Conservation (phyloP, 2,797 vertebrate genomes). For the Buphagus erythrorhynchus region DNA sequence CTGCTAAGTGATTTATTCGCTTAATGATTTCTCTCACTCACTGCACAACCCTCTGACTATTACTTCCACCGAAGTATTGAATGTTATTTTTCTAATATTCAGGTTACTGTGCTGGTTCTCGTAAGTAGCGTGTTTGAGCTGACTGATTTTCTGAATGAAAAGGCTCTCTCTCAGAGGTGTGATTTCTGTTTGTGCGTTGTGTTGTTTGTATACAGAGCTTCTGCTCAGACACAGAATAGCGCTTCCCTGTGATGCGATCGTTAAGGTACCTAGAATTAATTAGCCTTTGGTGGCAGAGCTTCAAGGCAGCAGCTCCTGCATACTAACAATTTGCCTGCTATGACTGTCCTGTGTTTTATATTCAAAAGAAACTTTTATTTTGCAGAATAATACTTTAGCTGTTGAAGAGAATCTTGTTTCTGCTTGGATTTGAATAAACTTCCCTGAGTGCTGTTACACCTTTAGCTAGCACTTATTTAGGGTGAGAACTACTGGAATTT, state of each 20-base stretch:
- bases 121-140: not conserved
- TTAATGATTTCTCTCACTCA: not conserved
- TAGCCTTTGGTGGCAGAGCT: slow-evolving; percentile 33
- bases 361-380: not conserved
- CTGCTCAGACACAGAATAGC: not conserved
- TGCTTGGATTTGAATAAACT: not conserved
- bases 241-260: not conserved
- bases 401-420: not conserved
- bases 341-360: not conserved
- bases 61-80: not conserved
- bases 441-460: not conserved
- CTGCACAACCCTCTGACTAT: not conserved
- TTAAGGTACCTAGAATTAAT: slow-evolving; percentile 45
- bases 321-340: not conserved
- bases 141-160: slow-evolving; percentile 59
- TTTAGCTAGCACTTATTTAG: not conserved
- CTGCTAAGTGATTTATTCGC: not conserved
- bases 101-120: not conserved
- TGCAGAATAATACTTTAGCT: not conserved
- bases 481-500: not conserved
- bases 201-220: slow-evolving; percentile 17
- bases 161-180: slow-evolving; percentile 9
- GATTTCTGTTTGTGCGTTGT: not conserved
- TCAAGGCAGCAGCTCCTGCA: slow-evolving; percentile 27
- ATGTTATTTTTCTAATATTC: not conserved